Base-by-base conservation (phyloP, 53 echinoderm and acorn worm species). In the Apostichopus leukothele region DNA sequence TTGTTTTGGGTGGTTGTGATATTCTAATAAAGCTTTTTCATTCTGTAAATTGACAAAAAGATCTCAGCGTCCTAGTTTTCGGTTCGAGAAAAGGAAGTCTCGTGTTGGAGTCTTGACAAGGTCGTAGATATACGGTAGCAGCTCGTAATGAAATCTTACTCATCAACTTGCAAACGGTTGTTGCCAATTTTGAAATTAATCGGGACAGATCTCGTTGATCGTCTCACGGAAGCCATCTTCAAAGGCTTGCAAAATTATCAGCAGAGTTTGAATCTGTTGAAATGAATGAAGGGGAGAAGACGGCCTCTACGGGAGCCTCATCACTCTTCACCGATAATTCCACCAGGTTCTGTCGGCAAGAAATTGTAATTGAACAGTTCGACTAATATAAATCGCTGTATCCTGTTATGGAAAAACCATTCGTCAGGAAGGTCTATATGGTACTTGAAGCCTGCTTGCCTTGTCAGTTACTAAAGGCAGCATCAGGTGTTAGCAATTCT, bases 101-200 rank as follows among this genome's bases (percentile, higher is more conserved):
- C 39, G 39, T 39, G 39, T 39, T 39, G 39, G 39, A 39, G 39
- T 39, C 39, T 39, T 39, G 39, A 39, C 39, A 39, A 39, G 39
- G 39, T 39, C 39, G 39, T 39, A 39, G 39, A 39, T 39, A 63
- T 11, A 16, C 63, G 63, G 63, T 63, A 63, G 11, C 12, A 63
- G 9, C 11, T 63, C 16, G 11, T 13, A 63, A 63, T 63, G 63
- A 16, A 63, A 63, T 63, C 63, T 63, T 63, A 63, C 63, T 63
- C 63, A 63, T 16, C 63, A 63, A 63, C 63, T 63, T 16, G 16
- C 3, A 63, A 63, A 63, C 63, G 11, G 79, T 79, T 51, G 16
- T 13, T 79, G 79, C 79, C 79, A 79, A 51, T 79, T 53, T 79
- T 53, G 18, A 79, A 79, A 79, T 79, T 79, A 79, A 79, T 79